Base-by-base conservation (phyloP, 2,113 vertebrate genomes). In the Passerina amoena region DNA sequence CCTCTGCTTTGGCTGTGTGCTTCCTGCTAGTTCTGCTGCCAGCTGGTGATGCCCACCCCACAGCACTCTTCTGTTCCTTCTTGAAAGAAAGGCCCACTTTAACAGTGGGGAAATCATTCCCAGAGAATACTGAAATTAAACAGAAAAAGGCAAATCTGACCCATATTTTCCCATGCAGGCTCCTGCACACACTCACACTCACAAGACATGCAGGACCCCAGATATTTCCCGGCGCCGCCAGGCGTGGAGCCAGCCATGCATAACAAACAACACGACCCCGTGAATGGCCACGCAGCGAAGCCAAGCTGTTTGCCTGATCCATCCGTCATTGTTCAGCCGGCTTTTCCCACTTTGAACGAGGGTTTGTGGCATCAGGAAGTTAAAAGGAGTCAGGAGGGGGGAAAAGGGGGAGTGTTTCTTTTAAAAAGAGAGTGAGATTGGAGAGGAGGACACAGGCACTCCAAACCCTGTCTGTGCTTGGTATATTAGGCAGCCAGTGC, bases 401-500 rank as follows among this genome's bases (percentile, higher is more conserved):
- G 40, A 50, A 81, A 94, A 95, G 68, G 97, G 93, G 94, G 94
- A 61, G 83, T 93, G 88, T 96, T 95, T 92, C 92, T 94, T 95
- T 95, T 82, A 86, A 92, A 97, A 95, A 93, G 92, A 73, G 89
- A 85, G 73, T 76, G 78, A 95, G 94, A 71, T 92, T 73, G 92
- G 91, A 91, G 96, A 93, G 91, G 96, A 97, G 96, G 95, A 95
- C 95, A 91, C 77, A 78, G 88, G 91, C 94, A 82, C 88, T 94
- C 92, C 45, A 96, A 94, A 83, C 92, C 95, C 94, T 92, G 94
- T 97, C 95, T 96, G 95, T 80, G 96, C 96, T 95, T 68, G 89
- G 97, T 96, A 97, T 97, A 98, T 97, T 97, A 98, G 99, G 98
- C 98, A 97, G 91, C 97, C 97, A 95, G 97, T 95, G 96, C 98